Evolutionary conservation across 2,797 vertebrate species (phyloP), one percentile per base, ranked within the genome.

Genomic region (Tamandua tetradactyla): DNA sequence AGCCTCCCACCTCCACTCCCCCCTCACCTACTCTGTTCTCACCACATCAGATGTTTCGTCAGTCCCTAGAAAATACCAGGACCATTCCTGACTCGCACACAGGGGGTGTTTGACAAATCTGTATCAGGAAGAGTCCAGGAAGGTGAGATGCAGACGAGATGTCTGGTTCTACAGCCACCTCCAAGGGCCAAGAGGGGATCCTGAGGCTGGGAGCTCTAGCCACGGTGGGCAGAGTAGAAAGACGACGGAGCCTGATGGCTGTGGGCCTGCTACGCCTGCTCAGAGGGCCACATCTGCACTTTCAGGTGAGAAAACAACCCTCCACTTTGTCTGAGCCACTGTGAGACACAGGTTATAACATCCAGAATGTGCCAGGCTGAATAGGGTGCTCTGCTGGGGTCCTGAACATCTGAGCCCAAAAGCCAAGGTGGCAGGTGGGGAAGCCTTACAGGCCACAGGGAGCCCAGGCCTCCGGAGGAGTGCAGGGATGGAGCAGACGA

Each of bases 71-170:
- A 22, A 20, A 47, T 47, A 64, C 20, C 79, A 40, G 15, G 17
- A 14, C 4, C 35, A 3, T 20, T 35, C 25, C 61, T 32, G n/a
- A 25, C 62, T 69, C 13, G 2, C 8, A 2, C 0, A 13, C 37
- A 44, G 55, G 52, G n/a, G 59, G 57, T 17, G 17, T 15, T 30
- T 69, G 22, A 27, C 40, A n/a, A 40, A 7, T 44, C 32, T 37
- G 17, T 37, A 12, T 4, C 6, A 37, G 4, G 52, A n/a, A 20
- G 7, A 40, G 18, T 7, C 71, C 23, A 25, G 40, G n/a, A 32
- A 61, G 22, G 44, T 4, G 7, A 61, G 14, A 25, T 10, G 52
- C 20, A 61, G 40, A 11, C 4, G 40, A 10, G 25, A 23, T 5
- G n/a, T 62, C 69, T 35, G 35, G 69, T 35, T 18, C 62, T 32